Evolutionary conservation across 2,113 vertebrate genomes (phyloP).

Genomic region (Neogale vison): DNA sequence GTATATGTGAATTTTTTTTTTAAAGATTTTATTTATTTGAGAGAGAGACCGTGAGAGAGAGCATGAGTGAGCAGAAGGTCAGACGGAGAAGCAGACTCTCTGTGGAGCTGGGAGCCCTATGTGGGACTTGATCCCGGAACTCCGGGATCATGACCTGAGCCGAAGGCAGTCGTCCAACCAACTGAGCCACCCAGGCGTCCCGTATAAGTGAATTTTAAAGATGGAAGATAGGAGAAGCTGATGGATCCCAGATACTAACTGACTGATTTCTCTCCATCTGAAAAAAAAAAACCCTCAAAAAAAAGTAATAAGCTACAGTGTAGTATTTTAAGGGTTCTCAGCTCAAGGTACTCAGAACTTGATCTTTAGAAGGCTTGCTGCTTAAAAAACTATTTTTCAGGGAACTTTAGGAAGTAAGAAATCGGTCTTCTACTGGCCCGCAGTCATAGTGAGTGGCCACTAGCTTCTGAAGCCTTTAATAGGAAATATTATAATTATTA

Average conservation of each 20-base stretch:
- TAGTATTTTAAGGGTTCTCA: neutral
- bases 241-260: neutral
- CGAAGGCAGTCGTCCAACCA: too few species aligned
- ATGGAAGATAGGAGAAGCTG: neutral
- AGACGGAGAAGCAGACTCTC: too few species aligned
- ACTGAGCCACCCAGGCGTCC: too few species aligned
- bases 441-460: neutral
- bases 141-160: too few species aligned
- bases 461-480: neutral
- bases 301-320: neutral
- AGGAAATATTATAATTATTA: neutral
- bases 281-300: neutral
- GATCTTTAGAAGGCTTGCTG: neutral
- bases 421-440: neutral
- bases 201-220: neutral
- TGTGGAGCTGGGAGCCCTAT: too few species aligned
- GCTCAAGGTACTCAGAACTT: neutral
- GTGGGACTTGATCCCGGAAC: too few species aligned
- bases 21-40: too few species aligned
- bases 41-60: too few species aligned
- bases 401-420: neutral
- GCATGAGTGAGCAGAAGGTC: too few species aligned
- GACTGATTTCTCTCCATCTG: neutral
- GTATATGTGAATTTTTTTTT: neutral
- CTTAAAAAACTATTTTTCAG: neutral